A percentile compares a stretch with the other conserved stretches of the same genome.
Conservation (phyloP, 2,888 invertebrate genomes). For the Argyresthia goedartella region DNA sequence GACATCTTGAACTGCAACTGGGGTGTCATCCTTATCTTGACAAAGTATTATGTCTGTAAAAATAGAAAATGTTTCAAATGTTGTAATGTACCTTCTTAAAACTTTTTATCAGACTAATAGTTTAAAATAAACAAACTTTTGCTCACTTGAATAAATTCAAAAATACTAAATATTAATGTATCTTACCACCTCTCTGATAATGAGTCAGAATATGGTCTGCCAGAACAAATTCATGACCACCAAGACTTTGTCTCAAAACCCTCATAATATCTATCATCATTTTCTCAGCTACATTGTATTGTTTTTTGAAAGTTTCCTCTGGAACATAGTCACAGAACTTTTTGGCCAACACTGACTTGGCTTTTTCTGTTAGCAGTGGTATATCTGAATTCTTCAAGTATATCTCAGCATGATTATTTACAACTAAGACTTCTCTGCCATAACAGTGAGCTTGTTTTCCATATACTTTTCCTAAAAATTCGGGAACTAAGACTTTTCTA, state of each 20-base stretch:
- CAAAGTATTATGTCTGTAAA: slow-evolving; percentile 72
- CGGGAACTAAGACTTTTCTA: slow-evolving; percentile 62
- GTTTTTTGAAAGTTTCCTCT: slow-evolving; percentile 50
- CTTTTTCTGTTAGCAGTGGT: slow-evolving; percentile 55
- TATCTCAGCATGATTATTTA: slow-evolving; percentile 74
- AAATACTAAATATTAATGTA: background rate
- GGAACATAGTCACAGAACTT: slow-evolving; percentile 73
- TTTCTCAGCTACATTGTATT: slow-evolving; percentile 67
- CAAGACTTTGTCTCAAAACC: slow-evolving; percentile 52
- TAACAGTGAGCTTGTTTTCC: slow-evolving; percentile 50
- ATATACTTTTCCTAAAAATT: slow-evolving; percentile 69
- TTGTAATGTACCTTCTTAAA: too few relatives aligned
- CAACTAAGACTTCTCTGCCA: slow-evolving; percentile 70
- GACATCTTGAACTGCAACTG: slow-evolving; percentile 51
- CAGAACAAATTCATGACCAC: slow-evolving; percentile 52
- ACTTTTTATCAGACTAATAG: too few relatives aligned
- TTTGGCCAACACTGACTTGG: slow-evolving; percentile 67
- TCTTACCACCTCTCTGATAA: slow-evolving; percentile 71
- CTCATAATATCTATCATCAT: slow-evolving; percentile 72
- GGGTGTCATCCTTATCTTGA: slow-evolving; percentile 57
- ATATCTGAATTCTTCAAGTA: slow-evolving; percentile 69
- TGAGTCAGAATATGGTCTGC: slow-evolving; percentile 77
- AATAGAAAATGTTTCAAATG: slow-evolving; percentile 1
- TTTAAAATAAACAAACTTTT: too few relatives aligned
- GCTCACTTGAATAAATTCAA: slow-evolving; percentile 1